Evolutionary conservation across 2,113 vertebrate genomes (phyloP).

Genomic region (Anhinga anhinga): DNA sequence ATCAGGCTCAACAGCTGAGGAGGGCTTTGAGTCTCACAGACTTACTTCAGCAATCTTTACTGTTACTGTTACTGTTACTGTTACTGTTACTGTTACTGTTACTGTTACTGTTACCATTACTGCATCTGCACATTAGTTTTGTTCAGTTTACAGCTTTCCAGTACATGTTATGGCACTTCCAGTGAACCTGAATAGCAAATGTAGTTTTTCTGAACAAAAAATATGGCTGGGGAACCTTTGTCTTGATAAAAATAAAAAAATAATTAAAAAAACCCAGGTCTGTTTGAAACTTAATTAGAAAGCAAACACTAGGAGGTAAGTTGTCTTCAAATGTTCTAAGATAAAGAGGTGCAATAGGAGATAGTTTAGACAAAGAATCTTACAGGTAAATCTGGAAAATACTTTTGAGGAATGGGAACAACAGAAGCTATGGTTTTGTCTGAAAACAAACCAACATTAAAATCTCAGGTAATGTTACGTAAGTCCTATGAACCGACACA

Average conservation of each 20-base stretch:
- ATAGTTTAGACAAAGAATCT: neutral
- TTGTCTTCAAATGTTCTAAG: neutral
- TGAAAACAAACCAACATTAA: neutral
- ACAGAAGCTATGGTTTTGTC: neutral
- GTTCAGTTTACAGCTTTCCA: neutral
- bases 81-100: no score
- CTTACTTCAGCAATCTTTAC: neutral
- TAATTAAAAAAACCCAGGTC: neutral
- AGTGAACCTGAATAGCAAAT: neutral
- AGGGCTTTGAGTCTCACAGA: neutral
- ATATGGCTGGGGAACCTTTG: neutral
- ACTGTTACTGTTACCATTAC: neutral
- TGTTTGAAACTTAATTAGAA: neutral
- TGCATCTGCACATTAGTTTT: neutral
- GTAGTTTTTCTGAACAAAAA: neutral
- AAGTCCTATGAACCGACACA: neutral
- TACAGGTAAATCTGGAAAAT: neutral
- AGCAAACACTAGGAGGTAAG: neutral
- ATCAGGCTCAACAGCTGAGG: neutral
- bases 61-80: no score
- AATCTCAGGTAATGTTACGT: neutral
- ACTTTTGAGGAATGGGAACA: neutral
- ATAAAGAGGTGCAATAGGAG: neutral
- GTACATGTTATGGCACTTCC: neutral
- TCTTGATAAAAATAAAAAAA: neutral